phyloP scores from a whole-genome alignment of 35 echinoderm and acorn worm species.

The Heliocidaris tuberculata region DNA sequence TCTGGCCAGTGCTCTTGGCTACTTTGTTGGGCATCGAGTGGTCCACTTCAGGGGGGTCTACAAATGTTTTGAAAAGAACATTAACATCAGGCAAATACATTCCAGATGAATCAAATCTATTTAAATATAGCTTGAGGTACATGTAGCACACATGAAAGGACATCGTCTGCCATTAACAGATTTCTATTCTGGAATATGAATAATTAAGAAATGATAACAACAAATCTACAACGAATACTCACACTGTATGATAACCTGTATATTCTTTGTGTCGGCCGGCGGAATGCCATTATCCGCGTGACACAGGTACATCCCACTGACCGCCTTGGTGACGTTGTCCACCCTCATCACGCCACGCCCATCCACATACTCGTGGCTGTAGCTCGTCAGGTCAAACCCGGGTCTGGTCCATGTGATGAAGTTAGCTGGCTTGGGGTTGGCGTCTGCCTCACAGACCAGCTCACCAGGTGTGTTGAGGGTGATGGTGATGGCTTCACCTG shows the following conservation, averaged over 20 bases:
- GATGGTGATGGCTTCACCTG: constrained; percentile 63
- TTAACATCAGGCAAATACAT: too few relatives aligned
- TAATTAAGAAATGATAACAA: too few relatives aligned
- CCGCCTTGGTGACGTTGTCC: constrained; percentile 56
- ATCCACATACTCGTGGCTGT: constrained; percentile 56
- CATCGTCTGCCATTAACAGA: too few relatives aligned
- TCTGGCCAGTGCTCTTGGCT: constrained; percentile 79
- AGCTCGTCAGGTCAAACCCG: constrained; percentile 74
- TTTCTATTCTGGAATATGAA: too few relatives aligned
- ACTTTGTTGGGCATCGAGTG: constrained; percentile 75
- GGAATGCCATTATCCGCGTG: constrained; percentile 82
- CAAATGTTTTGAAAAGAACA: not conserved
- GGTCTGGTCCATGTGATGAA: constrained; percentile 80
- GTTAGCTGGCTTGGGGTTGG: constrained; percentile 79
- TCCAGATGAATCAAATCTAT: too few relatives aligned
- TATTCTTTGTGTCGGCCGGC: constrained; percentile 67
- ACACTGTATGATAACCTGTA: constrained; percentile 95
- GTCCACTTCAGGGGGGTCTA: constrained; percentile 87
- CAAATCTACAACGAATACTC: constrained; percentile 28
- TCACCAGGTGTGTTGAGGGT: constrained; percentile 59
- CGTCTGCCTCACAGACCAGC: constrained; percentile 66
- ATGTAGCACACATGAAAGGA: too few relatives aligned
- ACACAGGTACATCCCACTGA: constrained; percentile 72
- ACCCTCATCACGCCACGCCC: constrained; percentile 55
- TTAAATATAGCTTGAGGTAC: too few relatives aligned